Evolutionary conservation across 23 tunicate species (phyloP), one percentile per base, ranked within the genome.

Genomic region (Pegea sp.): DNA sequence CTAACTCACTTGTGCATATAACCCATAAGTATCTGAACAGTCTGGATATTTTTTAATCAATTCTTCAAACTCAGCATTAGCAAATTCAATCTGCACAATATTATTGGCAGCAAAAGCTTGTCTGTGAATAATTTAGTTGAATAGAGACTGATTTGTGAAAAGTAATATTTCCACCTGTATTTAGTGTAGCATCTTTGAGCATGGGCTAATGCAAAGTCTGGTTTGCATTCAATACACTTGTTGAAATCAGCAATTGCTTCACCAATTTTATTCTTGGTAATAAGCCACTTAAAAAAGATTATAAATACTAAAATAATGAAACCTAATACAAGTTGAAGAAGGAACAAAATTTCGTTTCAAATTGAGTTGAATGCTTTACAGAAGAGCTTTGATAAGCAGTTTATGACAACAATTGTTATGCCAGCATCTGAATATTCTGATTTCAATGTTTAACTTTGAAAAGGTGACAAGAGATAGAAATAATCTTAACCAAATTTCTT

Each of bases 191-290:
- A 72, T 26, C 55, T 52, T 56, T 81, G 93, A 1, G 93, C 93
- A 57, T 72, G 75, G 22, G 93, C 93, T 51, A 81, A 57, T 4
- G 93, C 81, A 60, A 81, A 81, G 28, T 72, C 75, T 2, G 80
- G 81, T 31, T 72, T 72, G 5, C 72, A 31, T 52, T 46, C 34
- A 42, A 81, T 81, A 52, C 93, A 81, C 42, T 56, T 61, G 54
- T 66, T 66, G 42, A 81, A 81, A 62, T 81, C 93, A 1, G 61
- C 66, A 33, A 72, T 42, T 3, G 93, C 93, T 5, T 49, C 65
- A 1, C 67, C 81, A 7, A 54, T 65, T 64, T 72, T 66, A 53
- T 81, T 76, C 59, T 72, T 49, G 7, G 72, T 60, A 61, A 81
- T 81, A 49, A 66, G 34, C 65, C 66, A 42, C 93, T 81, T 60